These are phyloP conservation scores for Rostratula benghalensis DNA, from an alignment of 2,113 vertebrate genomes.

Conservation along the genomic window DNA sequence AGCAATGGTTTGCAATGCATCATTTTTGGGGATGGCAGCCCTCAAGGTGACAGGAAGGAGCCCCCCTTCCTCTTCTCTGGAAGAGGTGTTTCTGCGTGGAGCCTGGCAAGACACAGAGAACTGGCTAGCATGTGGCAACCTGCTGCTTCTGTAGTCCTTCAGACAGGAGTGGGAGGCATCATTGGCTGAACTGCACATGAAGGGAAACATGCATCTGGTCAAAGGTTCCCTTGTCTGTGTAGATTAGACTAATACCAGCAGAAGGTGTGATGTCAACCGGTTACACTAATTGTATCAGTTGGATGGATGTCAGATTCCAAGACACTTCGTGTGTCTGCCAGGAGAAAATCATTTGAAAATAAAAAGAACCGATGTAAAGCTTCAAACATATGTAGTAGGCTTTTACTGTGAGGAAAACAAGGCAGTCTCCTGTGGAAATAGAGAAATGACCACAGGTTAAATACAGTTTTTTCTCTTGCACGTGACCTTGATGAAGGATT, in stretches of 20 bases:
- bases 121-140: not conserved
- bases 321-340: not conserved
- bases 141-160: not conserved
- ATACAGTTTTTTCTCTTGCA: not conserved
- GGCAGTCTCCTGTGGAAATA: not conserved
- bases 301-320: not conserved
- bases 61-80: not conserved
- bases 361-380: fast-evolving
- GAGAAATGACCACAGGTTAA: not conserved
- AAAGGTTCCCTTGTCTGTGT: not conserved
- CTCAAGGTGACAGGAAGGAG: not conserved
- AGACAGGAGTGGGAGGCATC: not conserved
- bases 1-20: not conserved
- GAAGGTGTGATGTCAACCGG: not conserved
- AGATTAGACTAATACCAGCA: not conserved
- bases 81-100: fast-evolving
- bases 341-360: not conserved
- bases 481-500: not conserved
- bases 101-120: not conserved
- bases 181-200: fast-evolving
- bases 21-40: not conserved
- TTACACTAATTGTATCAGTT: not conserved
- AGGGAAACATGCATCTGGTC: not conserved
- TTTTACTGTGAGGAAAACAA: not conserved
- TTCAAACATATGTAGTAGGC: not conserved